Base-by-base conservation (phyloP, 2,797 vertebrate species). In the Peromyscus eremicus region DNA sequence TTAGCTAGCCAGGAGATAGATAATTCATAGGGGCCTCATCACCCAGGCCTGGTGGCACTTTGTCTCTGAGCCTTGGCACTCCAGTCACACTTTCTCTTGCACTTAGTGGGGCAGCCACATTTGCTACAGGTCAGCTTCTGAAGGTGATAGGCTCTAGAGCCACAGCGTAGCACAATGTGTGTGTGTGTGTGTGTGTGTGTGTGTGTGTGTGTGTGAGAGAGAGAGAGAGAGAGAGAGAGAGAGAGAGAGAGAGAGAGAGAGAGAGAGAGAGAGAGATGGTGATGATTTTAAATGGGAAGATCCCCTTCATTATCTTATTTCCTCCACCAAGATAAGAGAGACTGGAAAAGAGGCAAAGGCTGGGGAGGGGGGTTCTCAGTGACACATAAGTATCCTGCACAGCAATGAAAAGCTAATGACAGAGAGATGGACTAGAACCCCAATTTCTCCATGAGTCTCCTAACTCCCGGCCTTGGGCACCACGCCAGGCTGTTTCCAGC, bases 1-100 rank as follows among this genome's bases (percentile, higher is more conserved):
- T 92, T 98, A 99, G 99, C 99, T 99, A 99, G 99, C 99, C 97
- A 99, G 99, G 97, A 99, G 99, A 97, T 99, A 99, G 91, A 99
- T 99, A 5, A 99, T 99, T 97, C 99, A 99, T 98, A 99, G 98
- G 98, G 99, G 99, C 98, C 99, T 99, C 99, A 99, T 99, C 99
- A 99, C 95, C 99, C 99, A 0, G 99, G 99, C 5, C 99, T 99
- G 19, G 99, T 99, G 98, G 99, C 99, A 98, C 99, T 99, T 97
- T 99, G 99, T 97, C 99, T 99, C 98, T 99, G 99, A 94, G 99
- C 99, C 98, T 99, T 99, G 16, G 99, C 99, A 73, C 99, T 99
- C 99, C 99, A 99, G 98, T 99, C 99, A 98, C 99, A 99, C 99
- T 99, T 99, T 99, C 99, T 99, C 99, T 99, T 99, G 98, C 99